Evolutionary conservation across 2,113 vertebrate species (phyloP), one percentile per base, ranked within the genome.

Genomic region (Ibidorhyncha struthersii): DNA sequence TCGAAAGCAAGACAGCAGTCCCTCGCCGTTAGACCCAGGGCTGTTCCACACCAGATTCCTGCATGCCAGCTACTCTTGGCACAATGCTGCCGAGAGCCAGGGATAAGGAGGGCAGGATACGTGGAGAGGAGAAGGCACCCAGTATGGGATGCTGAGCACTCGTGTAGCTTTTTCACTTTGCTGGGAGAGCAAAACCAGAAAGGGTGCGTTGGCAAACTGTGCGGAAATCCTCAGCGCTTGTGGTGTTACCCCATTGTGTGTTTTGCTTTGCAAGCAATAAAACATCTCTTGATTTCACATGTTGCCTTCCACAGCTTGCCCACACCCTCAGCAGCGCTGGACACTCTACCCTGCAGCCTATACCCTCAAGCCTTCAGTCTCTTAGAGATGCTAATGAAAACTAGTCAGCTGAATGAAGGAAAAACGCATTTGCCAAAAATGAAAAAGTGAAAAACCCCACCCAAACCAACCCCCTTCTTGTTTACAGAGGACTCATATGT

Each of bases 211-310:
- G 63, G n/a, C 16, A 61, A 78, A 81, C 25, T 47, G 32, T 47
- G 63, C 1, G 3, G 38, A 89, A 87, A 82, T 79, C 36, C 40
- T 58, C 56, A 72, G 34, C 10, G 12, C 11, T 79, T 93, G 26
- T 69, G 52, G 65, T 82, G 69, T 79, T 87, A 69, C 21, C 30
- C 43, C 21, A 53, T 14, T 30, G 36, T 72, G 30, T 45, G 70
- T 72, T 94, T 87, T 72, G 47, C 43, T 91, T 90, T 79, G 43
- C 40, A 82, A 87, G 43, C 23, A 93, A 72, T 79, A 74, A 89
- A 95, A 47, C 32, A 49, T 29, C 26, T 79, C 47, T 67, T 56
- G 52, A 67, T 93, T 89, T 93, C 34, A 49, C 52, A 71, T 65
- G 4, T 69, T 76, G 69, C 34, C 81, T 91, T 93, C 47, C 22